These are phyloP conservation scores for Fukomys damarensis DNA, from an alignment of 2,113 vertebrate genomes.

Conservation along the genomic window DNA sequence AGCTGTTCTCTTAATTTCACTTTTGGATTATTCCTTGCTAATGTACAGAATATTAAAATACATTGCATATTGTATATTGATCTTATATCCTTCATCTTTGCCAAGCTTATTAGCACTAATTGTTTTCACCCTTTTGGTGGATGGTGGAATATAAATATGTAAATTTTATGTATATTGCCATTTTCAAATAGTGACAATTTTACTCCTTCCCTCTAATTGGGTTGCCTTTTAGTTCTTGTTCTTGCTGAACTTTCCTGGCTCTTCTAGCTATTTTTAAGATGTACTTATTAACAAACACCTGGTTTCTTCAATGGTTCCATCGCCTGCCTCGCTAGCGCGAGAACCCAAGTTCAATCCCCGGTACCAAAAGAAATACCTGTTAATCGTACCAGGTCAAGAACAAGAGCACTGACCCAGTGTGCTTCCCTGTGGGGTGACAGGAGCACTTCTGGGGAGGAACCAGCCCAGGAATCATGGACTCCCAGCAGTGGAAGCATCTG, in stretches of 20 bases:
- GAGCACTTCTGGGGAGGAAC: not conserved
- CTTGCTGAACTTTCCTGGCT: not conserved
- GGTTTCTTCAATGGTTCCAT: too few species aligned
- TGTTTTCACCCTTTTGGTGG: not conserved
- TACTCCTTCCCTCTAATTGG: not conserved
- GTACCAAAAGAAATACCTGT: too few species aligned
- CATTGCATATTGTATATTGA: not conserved
- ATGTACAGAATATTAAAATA: not conserved
- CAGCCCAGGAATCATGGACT: not conserved
- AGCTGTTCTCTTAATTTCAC: not conserved
- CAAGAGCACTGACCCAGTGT: not conserved
- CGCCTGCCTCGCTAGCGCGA: too few species aligned
- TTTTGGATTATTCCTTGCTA: not conserved
- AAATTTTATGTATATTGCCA: not conserved
- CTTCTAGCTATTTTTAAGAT: not conserved
- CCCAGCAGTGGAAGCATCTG: not conserved
- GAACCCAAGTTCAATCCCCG: too few species aligned
- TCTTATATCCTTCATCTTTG: not conserved
- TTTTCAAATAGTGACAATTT: not conserved
- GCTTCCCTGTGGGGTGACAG: not conserved
- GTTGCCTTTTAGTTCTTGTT: not conserved
- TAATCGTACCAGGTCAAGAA: not conserved
- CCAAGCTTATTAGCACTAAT: not conserved
- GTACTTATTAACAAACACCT: not conserved
- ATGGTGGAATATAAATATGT: not conserved